Evolutionary conservation across 2,797 vertebrate species (phyloP).

Genomic region (Silurus aristotelis): DNA sequence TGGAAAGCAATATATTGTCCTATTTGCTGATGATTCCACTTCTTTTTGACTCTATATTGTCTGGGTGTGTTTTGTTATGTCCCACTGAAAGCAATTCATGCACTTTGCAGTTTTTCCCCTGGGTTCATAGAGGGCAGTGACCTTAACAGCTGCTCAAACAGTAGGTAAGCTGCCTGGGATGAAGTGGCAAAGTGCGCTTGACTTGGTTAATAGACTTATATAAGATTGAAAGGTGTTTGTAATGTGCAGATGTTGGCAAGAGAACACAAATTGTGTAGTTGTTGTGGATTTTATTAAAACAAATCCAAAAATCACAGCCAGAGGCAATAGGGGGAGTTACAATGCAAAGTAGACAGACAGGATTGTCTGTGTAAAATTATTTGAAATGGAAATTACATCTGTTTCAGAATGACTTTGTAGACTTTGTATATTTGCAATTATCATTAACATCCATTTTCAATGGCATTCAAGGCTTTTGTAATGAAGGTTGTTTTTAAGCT

Average conservation of each 20-base stretch:
- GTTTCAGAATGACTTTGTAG: neutral
- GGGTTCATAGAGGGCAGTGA: conserved; percentile 33
- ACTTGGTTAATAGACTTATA: neutral
- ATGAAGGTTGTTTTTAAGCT: neutral
- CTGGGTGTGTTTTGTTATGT: conserved; percentile 26
- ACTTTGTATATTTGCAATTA: neutral
- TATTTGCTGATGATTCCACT: neutral
- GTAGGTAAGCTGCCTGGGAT: conserved; percentile 4
- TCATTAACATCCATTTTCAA: neutral
- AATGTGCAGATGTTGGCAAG: neutral
- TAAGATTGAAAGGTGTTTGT: neutral
- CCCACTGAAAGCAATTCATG: conserved; percentile 27
- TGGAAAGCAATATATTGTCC: neutral
- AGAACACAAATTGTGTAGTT: neutral
- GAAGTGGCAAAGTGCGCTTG: conserved; percentile 7
- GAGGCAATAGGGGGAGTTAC: neutral
- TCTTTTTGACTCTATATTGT: neutral
- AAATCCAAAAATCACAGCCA: neutral
- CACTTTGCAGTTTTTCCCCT: conserved; percentile 42
- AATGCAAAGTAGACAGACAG: neutral
- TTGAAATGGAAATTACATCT: neutral
- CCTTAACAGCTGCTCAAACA: conserved; percentile 36
- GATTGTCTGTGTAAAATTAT: neutral
- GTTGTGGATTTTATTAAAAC: neutral
- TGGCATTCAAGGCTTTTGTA: neutral